Base-by-base conservation (phyloP, 1,140 invertebrate species). In the Procambarus clarkii region DNA sequence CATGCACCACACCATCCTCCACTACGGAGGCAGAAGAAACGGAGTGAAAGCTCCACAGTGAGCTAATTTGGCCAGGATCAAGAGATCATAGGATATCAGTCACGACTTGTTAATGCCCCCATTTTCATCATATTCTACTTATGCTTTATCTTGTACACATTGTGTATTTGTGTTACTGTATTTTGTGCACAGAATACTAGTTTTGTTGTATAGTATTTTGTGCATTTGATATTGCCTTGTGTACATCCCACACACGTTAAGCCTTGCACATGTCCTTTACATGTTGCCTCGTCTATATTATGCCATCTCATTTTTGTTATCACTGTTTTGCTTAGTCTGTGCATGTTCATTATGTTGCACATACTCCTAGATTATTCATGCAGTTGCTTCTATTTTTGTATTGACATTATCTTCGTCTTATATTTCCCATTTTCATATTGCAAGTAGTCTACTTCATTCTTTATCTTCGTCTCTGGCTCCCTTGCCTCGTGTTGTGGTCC, bases 21-120 rank as follows among this genome's bases (percentile, higher is more conserved):
- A 69, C 81, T 24, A 69, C 44, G 21, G 81, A 83, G 81, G 81
- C 60, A 46, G 81, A 83, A 69, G 81, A 83, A 83, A 69, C 60
- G 18, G 81, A 69, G 2, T 83, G 46, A 64, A 82, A 45, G 7
- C 45, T 15, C 18, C 44, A 5, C 34, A 7, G 7, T 34, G 24
- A 8, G 24, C 34, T 34, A 4, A 34, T 34, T 34, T 74, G 24
- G 69, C 24, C 24, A 64, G 60, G 18, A 18, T 64, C 21, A 21
- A 64, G 60, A 64, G 15, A 64, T 15, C 18, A 18, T 24, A 21
- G 8, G 24, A 24, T 24, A 34, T 34, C 24, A 74, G 69, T 74
- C 69, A 34, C 0, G 3, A 74, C 8, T 34, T 74, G 58, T 82
- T 82, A 60, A 83, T 83, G 69, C 44, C 69, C 21, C 24, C 34